phyloP scores from a whole-genome alignment of 1,140 invertebrate genomes.

The Scaptomyza pallida region DNA sequence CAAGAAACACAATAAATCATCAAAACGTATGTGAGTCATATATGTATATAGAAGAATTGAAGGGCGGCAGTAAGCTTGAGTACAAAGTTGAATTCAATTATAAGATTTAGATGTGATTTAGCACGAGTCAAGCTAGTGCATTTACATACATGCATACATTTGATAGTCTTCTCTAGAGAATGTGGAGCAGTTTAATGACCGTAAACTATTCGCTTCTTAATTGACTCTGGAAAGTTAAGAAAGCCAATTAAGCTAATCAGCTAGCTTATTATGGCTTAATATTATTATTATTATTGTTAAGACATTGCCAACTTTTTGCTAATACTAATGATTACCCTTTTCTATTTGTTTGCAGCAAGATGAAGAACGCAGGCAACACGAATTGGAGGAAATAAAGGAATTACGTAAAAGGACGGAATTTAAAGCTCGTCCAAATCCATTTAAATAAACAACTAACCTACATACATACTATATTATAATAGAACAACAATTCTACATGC shows the following conservation, averaged over 20 bases:
- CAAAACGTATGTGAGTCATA: neutral
- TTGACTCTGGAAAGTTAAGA: neutral
- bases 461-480: neutral
- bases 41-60: neutral
- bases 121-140: no score
- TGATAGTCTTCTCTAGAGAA: no score
- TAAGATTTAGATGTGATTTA: no score
- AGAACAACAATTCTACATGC: constrained; percentile 7
- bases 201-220: constrained; percentile 5
- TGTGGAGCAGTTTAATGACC: neutral
- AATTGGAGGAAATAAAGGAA: constrained; percentile 66
- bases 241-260: neutral
- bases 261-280: no score
- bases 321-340: no score
- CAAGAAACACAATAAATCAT: no score
- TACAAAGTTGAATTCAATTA: neutral
- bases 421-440: constrained; percentile 83
- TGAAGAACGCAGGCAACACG: constrained; percentile 69
- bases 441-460: constrained; percentile 60
- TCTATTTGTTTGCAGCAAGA: constrained; percentile 78
- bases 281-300: no score
- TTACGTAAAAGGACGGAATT: constrained; percentile 76
- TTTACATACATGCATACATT: no score
- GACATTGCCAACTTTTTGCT: no score
- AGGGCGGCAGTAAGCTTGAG: neutral